Evolutionary conservation across 2,888 invertebrate genomes (phyloP).

Genomic region (Diarsia rubi): DNA sequence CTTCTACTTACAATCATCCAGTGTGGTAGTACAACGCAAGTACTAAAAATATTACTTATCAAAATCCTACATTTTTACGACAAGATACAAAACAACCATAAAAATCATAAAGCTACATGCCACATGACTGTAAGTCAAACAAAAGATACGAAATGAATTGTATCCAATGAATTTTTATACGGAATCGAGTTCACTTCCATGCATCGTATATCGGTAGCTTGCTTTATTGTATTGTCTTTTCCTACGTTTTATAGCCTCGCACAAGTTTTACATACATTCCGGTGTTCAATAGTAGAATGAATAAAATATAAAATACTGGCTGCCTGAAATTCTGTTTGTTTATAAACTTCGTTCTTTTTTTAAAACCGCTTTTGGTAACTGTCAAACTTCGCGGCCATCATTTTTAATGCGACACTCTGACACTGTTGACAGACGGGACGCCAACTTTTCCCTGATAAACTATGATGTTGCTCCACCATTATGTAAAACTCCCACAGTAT

Average conservation of each 20-base stretch:
- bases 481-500: slow-evolving; percentile 22
- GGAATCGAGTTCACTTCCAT: slow-evolving; percentile 60
- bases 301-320: slow-evolving; percentile 41
- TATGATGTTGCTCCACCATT: background rate
- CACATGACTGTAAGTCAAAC: slow-evolving; percentile 66
- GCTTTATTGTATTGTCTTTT: slow-evolving; percentile 61
- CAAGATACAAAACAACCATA: slow-evolving; percentile 46
- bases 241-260: slow-evolving; percentile 67
- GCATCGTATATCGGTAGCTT: slow-evolving; percentile 54
- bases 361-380: slow-evolving; percentile 30
- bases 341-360: slow-evolving; percentile 26
- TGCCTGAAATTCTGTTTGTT: slow-evolving; percentile 25
- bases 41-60: slow-evolving; percentile 33
- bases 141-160: slow-evolving; percentile 67
- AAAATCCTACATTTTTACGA: slow-evolving; percentile 42
- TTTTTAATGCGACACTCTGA: slow-evolving; percentile 33
- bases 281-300: slow-evolving; percentile 39
- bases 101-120: slow-evolving; percentile 28
- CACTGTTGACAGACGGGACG: slow-evolving; percentile 22
- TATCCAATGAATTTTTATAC: slow-evolving; percentile 74
- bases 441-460: slow-evolving; percentile 12
- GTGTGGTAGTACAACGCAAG: background rate
- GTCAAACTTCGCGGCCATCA: slow-evolving; percentile 21
- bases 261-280: slow-evolving; percentile 59
- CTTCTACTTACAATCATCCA: background rate